These are phyloP conservation scores for Limnephilus rhombicus DNA, from an alignment of 2,888 invertebrate genomes.

Conservation along the genomic window DNA sequence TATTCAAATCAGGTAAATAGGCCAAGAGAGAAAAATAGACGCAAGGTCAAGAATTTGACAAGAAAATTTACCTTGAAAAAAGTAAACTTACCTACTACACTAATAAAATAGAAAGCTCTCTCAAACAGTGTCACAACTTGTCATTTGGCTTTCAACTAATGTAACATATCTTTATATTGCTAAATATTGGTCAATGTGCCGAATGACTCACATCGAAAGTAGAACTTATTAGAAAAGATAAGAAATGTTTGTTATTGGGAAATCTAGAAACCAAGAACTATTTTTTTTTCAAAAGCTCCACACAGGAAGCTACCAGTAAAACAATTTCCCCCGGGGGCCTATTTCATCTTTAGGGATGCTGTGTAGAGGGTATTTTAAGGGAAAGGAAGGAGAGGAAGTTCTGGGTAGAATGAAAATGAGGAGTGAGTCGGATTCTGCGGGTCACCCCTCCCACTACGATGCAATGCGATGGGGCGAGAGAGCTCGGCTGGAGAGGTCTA, in stretches of 20 bases:
- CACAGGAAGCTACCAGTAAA: too few relatives aligned
- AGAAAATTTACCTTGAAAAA: conserved; percentile 6
- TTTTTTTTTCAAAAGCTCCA: too few relatives aligned
- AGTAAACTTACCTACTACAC: neutral
- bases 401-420: too few relatives aligned
- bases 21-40: neutral
- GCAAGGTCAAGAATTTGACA: neutral
- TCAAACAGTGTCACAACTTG: neutral
- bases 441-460: too few relatives aligned
- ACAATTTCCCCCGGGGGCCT: too few relatives aligned
- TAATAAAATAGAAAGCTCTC: conserved; percentile 2
- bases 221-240: neutral
- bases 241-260: neutral
- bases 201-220: neutral
- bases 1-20: conserved; percentile 19
- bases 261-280: neutral
- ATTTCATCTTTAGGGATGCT: too few relatives aligned
- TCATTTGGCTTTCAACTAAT: neutral
- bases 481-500: too few relatives aligned
- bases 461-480: too few relatives aligned
- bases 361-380: too few relatives aligned
- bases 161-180: neutral
- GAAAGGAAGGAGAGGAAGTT: too few relatives aligned
- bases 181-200: neutral
- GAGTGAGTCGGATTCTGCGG: too few relatives aligned